These are phyloP conservation scores for Venusia cambrica DNA, from an alignment of 2,888 invertebrate genomes.

Conservation along the genomic window DNA sequence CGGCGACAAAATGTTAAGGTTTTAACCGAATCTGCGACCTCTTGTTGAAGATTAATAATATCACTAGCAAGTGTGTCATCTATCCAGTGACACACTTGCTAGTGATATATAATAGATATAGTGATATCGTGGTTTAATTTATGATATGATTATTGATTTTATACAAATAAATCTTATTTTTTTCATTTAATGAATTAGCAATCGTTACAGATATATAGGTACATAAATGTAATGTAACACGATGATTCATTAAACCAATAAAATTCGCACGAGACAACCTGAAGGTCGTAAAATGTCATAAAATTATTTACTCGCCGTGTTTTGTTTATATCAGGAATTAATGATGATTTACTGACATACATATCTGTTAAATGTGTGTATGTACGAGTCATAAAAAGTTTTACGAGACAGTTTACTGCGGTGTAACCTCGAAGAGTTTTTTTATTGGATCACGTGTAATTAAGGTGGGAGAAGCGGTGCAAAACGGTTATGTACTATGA, in stretches of 20 bases:
- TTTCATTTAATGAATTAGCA: too few relatives aligned
- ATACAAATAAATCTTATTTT: too few relatives aligned
- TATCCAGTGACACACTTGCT: too few relatives aligned
- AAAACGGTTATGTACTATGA: constrained; percentile 29
- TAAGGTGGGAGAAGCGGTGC: constrained; percentile 40
- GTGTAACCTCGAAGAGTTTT: constrained; percentile 63
- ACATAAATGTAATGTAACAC: constrained; percentile 2
- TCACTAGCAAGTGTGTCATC: too few relatives aligned
- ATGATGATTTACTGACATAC: constrained; percentile 71
- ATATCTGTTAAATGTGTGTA: constrained; percentile 71
- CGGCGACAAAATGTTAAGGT: too few relatives aligned
- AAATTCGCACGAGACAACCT: constrained; percentile 62
- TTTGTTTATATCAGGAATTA: constrained; percentile 65
- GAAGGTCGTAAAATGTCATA: constrained; percentile 63
- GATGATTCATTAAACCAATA: constrained; percentile 55
- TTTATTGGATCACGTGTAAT: constrained; percentile 61
- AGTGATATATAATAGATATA: too few relatives aligned
- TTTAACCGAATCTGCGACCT: too few relatives aligned
- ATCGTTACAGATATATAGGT: constrained; percentile 39
- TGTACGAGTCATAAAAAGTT: constrained; percentile 69
- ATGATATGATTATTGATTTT: too few relatives aligned
- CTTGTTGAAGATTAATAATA: too few relatives aligned
- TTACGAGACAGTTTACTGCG: constrained; percentile 69
- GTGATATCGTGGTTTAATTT: too few relatives aligned
- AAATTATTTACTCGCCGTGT: constrained; percentile 66